A percentile compares a stretch with the other conserved stretches of the same genome.
Conservation (phyloP, 2,888 invertebrate genomes). For the Pseudolycoriella hygida region DNA sequence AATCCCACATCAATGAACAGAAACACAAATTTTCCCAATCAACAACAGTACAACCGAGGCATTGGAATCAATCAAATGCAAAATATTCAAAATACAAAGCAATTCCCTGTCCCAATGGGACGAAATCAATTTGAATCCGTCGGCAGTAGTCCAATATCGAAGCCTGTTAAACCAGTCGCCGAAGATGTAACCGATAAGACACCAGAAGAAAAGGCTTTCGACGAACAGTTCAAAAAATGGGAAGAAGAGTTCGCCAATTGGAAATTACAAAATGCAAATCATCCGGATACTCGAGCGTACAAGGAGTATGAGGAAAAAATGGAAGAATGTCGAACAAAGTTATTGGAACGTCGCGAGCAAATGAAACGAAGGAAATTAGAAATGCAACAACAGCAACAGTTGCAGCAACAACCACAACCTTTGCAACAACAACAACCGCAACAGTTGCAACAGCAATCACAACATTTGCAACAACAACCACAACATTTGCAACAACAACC, state of each 20-base stretch:
- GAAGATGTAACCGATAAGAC: constrained; percentile 12
- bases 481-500: constrained; percentile 12
- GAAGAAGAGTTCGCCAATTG: constrained; percentile 82
- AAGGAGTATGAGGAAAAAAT: constrained; percentile 76
- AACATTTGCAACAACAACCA: constrained; percentile 12
- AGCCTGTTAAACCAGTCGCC: background rate
- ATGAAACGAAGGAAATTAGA: constrained; percentile 43
- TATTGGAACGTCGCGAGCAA: constrained; percentile 61
- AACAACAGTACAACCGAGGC: background rate
- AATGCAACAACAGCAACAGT: constrained; percentile 7
- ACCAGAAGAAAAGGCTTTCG: constrained; percentile 64
- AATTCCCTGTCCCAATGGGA: background rate
- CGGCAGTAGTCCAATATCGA: background rate
- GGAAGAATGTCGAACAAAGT: constrained; percentile 62
- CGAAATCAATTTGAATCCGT: background rate
- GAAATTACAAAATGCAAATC: constrained; percentile 79
- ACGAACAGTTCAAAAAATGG: constrained; percentile 79
- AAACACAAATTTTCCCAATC: background rate
- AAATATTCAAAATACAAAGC: background rate
- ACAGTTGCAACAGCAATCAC: constrained; percentile 17
- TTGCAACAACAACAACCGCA: constrained; percentile 18
- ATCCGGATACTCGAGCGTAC: constrained; percentile 77
- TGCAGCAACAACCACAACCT: constrained; percentile 15
- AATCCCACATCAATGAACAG: constrained; percentile 7
- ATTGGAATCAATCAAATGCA: background rate